Base-by-base conservation (phyloP, 2,113 vertebrate species). In the Orientallactaga bullata region DNA sequence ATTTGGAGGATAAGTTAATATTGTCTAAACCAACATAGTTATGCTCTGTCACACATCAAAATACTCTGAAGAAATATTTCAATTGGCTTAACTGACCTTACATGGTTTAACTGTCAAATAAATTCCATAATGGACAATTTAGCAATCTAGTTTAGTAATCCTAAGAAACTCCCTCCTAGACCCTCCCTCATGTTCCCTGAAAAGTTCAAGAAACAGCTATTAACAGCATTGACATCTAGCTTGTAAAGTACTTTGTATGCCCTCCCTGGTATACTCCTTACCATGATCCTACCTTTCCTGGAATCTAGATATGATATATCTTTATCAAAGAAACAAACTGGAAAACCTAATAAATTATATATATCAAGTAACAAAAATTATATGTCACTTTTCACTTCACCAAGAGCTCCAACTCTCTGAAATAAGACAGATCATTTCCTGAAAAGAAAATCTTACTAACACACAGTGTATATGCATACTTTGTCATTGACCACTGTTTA, bases 1-100 rank as follows among this genome's bases (percentile, higher is more conserved):
- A 97, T 96, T 98, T 98, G 96, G 84, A 94, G 96, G 81, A 96
- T 97, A 97, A 97, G 85, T 94, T 96, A 97, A 96, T 97, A 97
- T 97, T 97, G 97, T 96, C 96, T 97, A 96, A 97, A 96, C 86
- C 95, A 97, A 96, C 96, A 96, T 73, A 55, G 74, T 95, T 97
- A 96, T 84, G 91, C 97, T 98, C 97, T 95, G 15, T 97, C 96
- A 97, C 95, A 89, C 90, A 78, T 74, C 88, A 96, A 94, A 89
- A 97, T 73, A 87, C 68, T 77, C 76, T 92, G 71, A 90, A 88
- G 84, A 96, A 95, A 95, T 73, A 74, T 87, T 61, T 0, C 0
- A 39, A 30, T 58, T 94, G 84, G 94, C 93, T 96, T 95, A 90
- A 74, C 96, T 97, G 93, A 93, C 90, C 91, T 98, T 96, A 77